These are phyloP conservation scores for Tauraco hartlaubi DNA, from an alignment of 2,797 vertebrate species.

Conservation along the genomic window DNA sequence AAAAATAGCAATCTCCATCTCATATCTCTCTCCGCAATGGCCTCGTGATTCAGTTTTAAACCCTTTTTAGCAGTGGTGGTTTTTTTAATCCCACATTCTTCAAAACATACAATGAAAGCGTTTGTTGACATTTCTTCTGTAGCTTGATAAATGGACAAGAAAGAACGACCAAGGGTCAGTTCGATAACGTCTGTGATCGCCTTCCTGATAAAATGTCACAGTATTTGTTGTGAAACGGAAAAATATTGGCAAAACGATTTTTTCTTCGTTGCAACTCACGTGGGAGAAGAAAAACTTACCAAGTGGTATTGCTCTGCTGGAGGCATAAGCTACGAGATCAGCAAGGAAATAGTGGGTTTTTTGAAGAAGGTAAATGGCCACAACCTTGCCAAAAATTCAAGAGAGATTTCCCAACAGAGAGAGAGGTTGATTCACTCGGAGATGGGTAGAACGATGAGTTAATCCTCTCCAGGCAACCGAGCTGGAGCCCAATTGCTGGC, in stretches of 20 bases:
- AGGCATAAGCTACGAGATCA: neutral
- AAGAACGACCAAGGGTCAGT: neutral
- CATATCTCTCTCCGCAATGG: neutral
- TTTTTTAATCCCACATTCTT: neutral
- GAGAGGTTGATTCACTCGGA: neutral
- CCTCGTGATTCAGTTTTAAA: neutral
- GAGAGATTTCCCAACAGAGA: neutral
- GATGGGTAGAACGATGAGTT: neutral
- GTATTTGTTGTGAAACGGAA: neutral
- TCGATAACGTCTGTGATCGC: rapidly evolving
- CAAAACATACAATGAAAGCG: neutral
- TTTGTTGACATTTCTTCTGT: neutral
- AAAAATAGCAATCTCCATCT: neutral
- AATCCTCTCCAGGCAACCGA: neutral
- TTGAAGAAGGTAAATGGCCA: neutral
- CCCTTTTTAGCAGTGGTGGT: neutral
- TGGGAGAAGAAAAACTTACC: neutral
- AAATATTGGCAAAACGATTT: neutral
- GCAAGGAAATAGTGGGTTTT: neutral
- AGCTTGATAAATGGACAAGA: neutral
- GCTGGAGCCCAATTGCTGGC: neutral
- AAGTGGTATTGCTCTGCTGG: neutral
- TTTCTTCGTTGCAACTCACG: neutral
- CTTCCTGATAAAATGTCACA: neutral
- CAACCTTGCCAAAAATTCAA: neutral